Evolutionary conservation across 2,113 vertebrate genomes (phyloP), one percentile per base, ranked within the genome.

Genomic region (Lamprotornis superbus): DNA sequence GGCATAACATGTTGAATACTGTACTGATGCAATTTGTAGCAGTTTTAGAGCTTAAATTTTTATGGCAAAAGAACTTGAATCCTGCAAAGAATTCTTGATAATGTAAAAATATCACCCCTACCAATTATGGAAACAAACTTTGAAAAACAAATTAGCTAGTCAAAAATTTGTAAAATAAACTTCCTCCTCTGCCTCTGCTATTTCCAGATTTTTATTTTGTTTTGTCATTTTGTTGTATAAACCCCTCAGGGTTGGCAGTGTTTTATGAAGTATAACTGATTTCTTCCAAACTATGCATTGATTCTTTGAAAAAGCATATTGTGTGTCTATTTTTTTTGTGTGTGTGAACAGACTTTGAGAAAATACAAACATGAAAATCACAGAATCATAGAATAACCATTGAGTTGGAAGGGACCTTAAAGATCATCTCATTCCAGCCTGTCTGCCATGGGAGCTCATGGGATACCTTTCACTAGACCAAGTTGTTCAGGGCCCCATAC

Each of bases 161-260:
- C 52, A 93, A 49, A 93, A 89, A 92, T 64, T 37, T 89, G 80
- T 68, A 92, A 68, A 78, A 67, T 87, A 89, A 93, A 78, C 76
- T 88, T 90, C 75, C 46, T 93, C 31, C 84, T 57, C 57, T 1
- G 1, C n/a, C 50, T 47, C 47, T 91, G 21, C 31, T 42, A 19
- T 83, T 90, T 83, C 69, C 71, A 75, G 57, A 86, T 75, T 76
- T 89, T 90, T 92, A 71, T 68, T 83, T 83, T 83, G 19, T 87
- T 96, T 90, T 93, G 47, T 67, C 80, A 46, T 92, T 44, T 64
- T 83, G 39, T 40, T 75, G 27, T 42, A 44, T 81, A 70, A 88
- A 61, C 52, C 9, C 5, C 46, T 88, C 5, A 0, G 39, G 40
- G 13, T 22, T 88, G 89, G 63, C 47, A 74, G 59, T 5, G 14